These are phyloP conservation scores for Torymus auratus DNA, from an alignment of 2,888 invertebrate genomes.

Conservation along the genomic window DNA sequence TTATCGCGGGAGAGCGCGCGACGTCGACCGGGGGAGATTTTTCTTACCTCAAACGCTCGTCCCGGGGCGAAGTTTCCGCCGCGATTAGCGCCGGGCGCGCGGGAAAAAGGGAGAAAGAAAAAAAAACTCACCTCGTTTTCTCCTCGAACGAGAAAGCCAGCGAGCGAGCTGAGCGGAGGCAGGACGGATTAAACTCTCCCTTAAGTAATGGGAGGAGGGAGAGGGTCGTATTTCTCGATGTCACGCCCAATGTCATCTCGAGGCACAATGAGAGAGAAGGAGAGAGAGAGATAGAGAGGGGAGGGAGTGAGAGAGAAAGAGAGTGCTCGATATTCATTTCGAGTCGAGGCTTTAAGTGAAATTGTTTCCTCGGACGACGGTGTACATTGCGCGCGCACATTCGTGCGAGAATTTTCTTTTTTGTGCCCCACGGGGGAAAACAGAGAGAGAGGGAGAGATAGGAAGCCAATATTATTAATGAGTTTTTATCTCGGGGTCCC, in stretches of 20 bases:
- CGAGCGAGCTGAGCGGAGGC: background rate
- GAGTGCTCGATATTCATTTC: constrained; percentile 29
- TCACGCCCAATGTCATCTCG: constrained; percentile 21
- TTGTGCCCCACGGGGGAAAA: too few relatives aligned
- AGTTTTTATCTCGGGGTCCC: too few relatives aligned
- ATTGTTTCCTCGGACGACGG: too few relatives aligned
- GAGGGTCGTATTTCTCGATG: constrained; percentile 35
- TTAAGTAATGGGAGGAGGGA: constrained; percentile 45
- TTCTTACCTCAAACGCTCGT: constrained; percentile 34
- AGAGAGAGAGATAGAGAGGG: too few relatives aligned
- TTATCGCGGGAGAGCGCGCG: background rate
- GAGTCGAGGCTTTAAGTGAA: background rate
- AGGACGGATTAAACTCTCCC: constrained; percentile 47
- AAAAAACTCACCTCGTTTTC: constrained; percentile 44
- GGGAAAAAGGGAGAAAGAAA: constrained; percentile 23
- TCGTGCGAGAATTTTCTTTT: too few relatives aligned
- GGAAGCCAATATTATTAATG: too few relatives aligned
- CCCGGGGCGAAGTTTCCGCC: constrained; percentile 27
- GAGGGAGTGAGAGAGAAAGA: too few relatives aligned
- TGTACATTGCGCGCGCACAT: too few relatives aligned
- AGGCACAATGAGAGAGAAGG: constrained; percentile 10
- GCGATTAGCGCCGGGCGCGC: constrained; percentile 9
- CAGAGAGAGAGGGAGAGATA: too few relatives aligned
- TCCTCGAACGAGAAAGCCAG: constrained; percentile 13
- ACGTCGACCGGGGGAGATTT: background rate